phyloP scores from a whole-genome alignment of 2,888 invertebrate genomes.

The Harpalus rubripes region DNA sequence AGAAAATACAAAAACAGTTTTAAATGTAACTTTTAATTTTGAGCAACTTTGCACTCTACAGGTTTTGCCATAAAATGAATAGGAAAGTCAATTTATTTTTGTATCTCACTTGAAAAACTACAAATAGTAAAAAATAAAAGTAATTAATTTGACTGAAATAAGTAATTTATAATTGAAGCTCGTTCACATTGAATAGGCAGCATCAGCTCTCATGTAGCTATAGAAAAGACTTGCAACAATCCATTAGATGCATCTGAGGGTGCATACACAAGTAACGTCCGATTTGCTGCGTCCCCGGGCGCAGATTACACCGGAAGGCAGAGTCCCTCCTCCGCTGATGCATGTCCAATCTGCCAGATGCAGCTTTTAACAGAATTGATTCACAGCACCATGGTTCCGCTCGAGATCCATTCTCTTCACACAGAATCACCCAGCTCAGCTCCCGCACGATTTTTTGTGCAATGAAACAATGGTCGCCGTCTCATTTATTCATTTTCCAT shows the following conservation, averaged over 20 bases:
- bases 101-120: too few species aligned
- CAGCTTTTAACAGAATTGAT: conserved; percentile 72
- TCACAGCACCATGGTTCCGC: conserved; percentile 69
- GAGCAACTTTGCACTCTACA: too few species aligned
- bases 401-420: conserved; percentile 1
- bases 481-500: conserved; percentile 71
- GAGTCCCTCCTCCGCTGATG: conserved; percentile 55
- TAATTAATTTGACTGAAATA: too few species aligned
- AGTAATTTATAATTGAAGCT: too few species aligned
- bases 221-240: background rate
- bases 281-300: conserved; percentile 3
- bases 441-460: conserved; percentile 68
- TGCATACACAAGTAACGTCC: conserved; percentile 25
- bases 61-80: too few species aligned
- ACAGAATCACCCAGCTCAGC: background rate
- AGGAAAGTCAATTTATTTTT: too few species aligned
- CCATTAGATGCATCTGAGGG: background rate
- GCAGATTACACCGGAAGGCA: conserved; percentile 61
- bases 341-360: conserved; percentile 71
- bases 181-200: too few species aligned
- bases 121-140: too few species aligned
- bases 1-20: too few species aligned
- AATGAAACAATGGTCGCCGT: conserved; percentile 70
- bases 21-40: too few species aligned
- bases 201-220: too few species aligned